Base-by-base conservation (phyloP, 2,797 vertebrate genomes). In the Clarias pachynema region DNA sequence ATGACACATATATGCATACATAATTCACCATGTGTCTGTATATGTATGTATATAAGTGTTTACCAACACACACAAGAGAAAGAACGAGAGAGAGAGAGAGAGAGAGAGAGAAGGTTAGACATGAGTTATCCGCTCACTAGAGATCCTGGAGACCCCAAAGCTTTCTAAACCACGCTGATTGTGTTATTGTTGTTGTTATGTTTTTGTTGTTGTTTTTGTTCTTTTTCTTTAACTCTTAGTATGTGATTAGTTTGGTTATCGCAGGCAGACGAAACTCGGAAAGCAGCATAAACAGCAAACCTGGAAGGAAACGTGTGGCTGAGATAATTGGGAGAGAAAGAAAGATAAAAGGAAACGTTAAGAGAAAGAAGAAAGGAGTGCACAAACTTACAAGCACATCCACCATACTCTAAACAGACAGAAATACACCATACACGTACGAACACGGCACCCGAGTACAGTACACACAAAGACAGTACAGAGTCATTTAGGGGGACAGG, bases 271-370 rank as follows among this genome's bases (percentile, higher is more conserved):
- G 91, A 92, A 86, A 86, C 91, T 84, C 91, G 92, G 94, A 90
- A 96, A 96, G 94, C 96, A 96, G 97, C 77, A 96, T 97, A 95
- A 96, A 97, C 95, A 96, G 96, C 96, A 96, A 93, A 97, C 98
- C 98, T 99, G 97, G 96, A 98, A 98, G 97, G 97, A 97, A 99
- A 98, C 93, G 92, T 95, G 95, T 92, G 94, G 95, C 97, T 97
- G 97, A 98, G 95, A 97, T 91, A 94, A 92, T 92, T 92, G 59
- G 97, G 93, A 96, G 92, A 87, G 93, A 95, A 95, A 92, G 92
- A 94, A 85, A 84, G 82, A 87, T 81, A 86, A 80, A 85, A 86
- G 86, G 83, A 86, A 77, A 90, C 40, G 79, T 89, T 86, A 86
- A 89, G 85, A 91, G 86, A 88, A 91, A 89, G 84, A 80, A 88